phyloP scores from a whole-genome alignment of 2,797 vertebrate species.

The Phataginus tetradactyla region DNA sequence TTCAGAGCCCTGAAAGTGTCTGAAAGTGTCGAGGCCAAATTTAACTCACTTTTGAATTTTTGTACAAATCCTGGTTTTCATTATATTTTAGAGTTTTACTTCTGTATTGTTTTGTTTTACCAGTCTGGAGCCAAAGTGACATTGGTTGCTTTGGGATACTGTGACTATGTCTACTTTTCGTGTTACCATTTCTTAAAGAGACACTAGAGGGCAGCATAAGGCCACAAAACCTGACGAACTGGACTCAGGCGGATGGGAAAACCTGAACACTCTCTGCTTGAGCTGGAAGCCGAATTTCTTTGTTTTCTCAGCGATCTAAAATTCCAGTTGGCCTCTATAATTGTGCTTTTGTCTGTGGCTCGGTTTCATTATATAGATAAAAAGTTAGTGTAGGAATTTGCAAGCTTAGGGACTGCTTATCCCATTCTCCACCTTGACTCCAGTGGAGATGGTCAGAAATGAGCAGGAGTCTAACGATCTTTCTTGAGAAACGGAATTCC shows the following conservation, averaged over 20 bases:
- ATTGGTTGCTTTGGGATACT: not conserved
- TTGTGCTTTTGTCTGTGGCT: constrained; percentile 14
- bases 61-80: not conserved
- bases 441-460: not conserved
- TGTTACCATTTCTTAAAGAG: not conserved
- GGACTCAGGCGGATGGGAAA: fast-evolving
- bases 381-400: not conserved
- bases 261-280: not conserved
- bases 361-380: constrained; percentile 67
- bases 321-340: constrained; percentile 40
- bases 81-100: not conserved
- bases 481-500: not conserved
- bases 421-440: not conserved
- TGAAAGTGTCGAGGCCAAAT: not conserved
- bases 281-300: constrained; percentile 51
- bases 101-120: not conserved
- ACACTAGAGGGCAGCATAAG: constrained; percentile 86
- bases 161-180: not conserved
- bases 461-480: not conserved
- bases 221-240: constrained; percentile 56
- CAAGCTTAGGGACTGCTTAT: not conserved
- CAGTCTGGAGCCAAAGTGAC: not conserved
- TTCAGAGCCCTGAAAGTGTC: not conserved
- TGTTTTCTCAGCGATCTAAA: constrained; percentile 73
- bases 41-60: not conserved